Percentiles rank a stretch among this genome's conserved stretches.
These are phyloP conservation scores for Aleiodes leptofemur DNA, from an alignment of 2,888 invertebrate genomes.

Conservation along the genomic window DNA sequence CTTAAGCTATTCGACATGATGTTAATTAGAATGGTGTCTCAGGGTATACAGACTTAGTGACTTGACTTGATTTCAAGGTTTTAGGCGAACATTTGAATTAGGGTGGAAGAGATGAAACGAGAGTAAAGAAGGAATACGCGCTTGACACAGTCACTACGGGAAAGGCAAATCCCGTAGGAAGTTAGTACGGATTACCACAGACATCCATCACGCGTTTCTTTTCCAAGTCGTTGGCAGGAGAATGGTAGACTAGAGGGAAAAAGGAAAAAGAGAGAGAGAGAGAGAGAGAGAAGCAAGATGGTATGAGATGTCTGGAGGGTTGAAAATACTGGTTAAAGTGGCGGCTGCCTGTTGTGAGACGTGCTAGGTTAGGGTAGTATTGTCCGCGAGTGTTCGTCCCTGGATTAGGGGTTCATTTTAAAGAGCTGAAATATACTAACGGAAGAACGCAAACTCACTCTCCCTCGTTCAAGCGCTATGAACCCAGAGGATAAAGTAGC, in stretches of 20 bases:
- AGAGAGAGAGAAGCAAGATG: constrained; percentile 37
- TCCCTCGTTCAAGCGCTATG: neutral
- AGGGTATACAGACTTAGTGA: constrained; percentile 67
- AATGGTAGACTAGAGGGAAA: constrained; percentile 29
- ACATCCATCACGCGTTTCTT: constrained; percentile 73
- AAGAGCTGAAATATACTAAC: constrained; percentile 41
- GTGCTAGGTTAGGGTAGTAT: constrained; percentile 42
- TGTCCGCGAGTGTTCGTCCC: constrained; percentile 47
- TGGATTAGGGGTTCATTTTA: constrained; percentile 54
- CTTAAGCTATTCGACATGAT: constrained; percentile 72
- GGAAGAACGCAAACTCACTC: constrained; percentile 37
- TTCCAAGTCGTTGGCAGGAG: constrained; percentile 60
- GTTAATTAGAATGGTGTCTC: constrained; percentile 73
- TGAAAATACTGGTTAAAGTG: constrained; percentile 50
- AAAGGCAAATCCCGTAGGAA: constrained; percentile 72
- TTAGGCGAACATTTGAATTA: constrained; percentile 59
- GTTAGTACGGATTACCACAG: constrained; percentile 73
- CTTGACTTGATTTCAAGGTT: constrained; percentile 74
- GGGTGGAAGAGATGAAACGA: constrained; percentile 41
- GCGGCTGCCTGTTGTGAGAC: constrained; percentile 47
- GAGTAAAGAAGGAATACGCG: constrained; percentile 43
- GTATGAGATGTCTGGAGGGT: constrained; percentile 40
- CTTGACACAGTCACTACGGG: constrained; percentile 35
- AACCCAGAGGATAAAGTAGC: constrained; percentile 11
- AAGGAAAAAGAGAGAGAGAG: neutral